Conservation (phyloP, 2,888 invertebrate species). For the Drosophila phalerata region DNA sequence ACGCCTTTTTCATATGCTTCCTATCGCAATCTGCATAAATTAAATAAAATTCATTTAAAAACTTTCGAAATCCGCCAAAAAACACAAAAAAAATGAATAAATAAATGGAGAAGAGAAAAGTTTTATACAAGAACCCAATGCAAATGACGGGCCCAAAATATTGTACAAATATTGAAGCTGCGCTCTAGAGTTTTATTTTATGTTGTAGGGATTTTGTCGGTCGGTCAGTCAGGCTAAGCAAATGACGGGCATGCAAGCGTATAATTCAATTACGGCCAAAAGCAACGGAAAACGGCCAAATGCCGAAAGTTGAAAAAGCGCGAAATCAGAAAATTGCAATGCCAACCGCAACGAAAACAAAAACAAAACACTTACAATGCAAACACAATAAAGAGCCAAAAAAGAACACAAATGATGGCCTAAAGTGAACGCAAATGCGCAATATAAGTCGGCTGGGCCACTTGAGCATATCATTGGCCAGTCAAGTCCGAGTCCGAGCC, state of each 20-base stretch:
- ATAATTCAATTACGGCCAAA: constrained; percentile 67
- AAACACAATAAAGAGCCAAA: constrained; percentile 29
- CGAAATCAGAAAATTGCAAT: constrained; percentile 55
- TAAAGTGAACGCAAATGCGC: constrained; percentile 44
- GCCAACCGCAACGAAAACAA: constrained; percentile 25
- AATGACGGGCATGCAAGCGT: constrained; percentile 57
- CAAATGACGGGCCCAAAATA: constrained; percentile 34
- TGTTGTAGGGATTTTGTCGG: constrained; percentile 18
- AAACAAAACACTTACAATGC: constrained; percentile 22
- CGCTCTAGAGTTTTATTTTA: constrained; percentile 20
- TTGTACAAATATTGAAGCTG: constrained; percentile 45
- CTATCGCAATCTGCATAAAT: constrained; percentile 46
- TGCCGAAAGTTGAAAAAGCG: constrained; percentile 41
- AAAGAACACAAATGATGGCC: constrained; percentile 18
- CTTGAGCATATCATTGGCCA: constrained; percentile 54
- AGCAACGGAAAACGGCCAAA: constrained; percentile 42
- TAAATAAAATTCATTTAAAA: constrained; percentile 40
- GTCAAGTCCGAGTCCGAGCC: constrained; percentile 18
- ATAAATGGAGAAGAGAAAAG: background rate
- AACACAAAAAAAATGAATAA: background rate
- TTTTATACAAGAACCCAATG: constrained; percentile 24
- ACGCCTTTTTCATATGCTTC: constrained; percentile 23
- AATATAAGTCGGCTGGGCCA: constrained; percentile 49
- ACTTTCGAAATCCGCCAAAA: constrained; percentile 17
- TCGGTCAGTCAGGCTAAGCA: background rate